Evolutionary conservation across 2,888 invertebrate genomes (phyloP), one percentile per base, ranked within the genome.

Genomic region (Dimorphilus gyrociliatus): DNA sequence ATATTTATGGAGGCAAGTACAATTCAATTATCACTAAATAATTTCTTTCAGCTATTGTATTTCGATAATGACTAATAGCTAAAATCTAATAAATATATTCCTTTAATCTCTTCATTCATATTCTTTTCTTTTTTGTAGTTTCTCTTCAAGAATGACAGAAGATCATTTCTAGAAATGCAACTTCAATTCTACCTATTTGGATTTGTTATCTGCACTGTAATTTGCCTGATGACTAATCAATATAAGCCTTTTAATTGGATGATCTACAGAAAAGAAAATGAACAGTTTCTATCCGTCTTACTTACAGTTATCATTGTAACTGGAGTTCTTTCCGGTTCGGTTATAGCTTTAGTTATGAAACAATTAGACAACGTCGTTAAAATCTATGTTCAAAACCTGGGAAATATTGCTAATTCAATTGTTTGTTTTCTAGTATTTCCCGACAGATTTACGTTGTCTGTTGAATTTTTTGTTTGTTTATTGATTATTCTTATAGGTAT

Each of bases 361-460:
- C 32, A 35, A 25, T 29, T 39, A 8, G 39, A 39, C 35, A 39
- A 37, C 28, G 35, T 39, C 23, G 39, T 37, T n/a, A 39, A 37
- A 26, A 34, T 39, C 12, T 39, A 39, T 28, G 23, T 30, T 3
- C 37, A 39, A 24, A 30, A 32, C 10, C 23, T 39, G 14, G 24
- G 37, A 23, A 39, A 34, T 29, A 33, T 35, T 27, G 14, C 28
- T 17, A 39, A 36, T 6, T 34, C 39, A 3, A 17, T 39, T 7
- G 37, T 35, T 3, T 39, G 37, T 18, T 21, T 35, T 3, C 2
- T 30, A 3, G 23, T 34, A 23, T 39, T 37, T 29, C 32, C 39
- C 2, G 33, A 35, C 21, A 30, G 33, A 19, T 39, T 39, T 30
- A 25, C 15, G 8, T 16, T 39, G n/a, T 30, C 21, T 19, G 5